phyloP scores from a whole-genome alignment of 2,113 vertebrate genomes.

The Paradisaea rubra region DNA sequence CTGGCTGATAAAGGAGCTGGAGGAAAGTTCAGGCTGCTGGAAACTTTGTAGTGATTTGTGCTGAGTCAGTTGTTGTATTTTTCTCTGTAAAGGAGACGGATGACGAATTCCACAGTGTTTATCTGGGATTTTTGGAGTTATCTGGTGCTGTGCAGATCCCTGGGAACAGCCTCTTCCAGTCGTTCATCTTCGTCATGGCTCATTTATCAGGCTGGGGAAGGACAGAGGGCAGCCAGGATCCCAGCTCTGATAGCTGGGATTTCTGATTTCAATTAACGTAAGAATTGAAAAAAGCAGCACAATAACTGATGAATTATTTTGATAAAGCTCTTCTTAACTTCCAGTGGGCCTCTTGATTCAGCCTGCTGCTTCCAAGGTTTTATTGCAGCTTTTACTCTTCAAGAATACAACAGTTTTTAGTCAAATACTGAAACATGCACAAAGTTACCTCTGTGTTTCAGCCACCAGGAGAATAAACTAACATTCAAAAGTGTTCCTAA shows the following conservation, averaged over 20 bases:
- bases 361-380: background rate
- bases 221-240: background rate
- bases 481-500: background rate
- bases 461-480: background rate
- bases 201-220: background rate
- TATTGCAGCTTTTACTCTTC: background rate
- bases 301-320: background rate
- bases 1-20: background rate
- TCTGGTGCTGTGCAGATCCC: background rate
- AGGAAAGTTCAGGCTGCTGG: background rate
- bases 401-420: background rate
- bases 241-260: background rate
- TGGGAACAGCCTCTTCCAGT: background rate
- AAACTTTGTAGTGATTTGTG: background rate
- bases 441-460: background rate
- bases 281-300: background rate
- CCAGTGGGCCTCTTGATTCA: background rate
- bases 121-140: background rate
- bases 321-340: background rate
- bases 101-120: background rate
- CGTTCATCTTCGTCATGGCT: background rate
- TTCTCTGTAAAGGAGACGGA: background rate
- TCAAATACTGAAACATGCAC: background rate
- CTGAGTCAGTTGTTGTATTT: background rate
- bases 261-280: background rate